phyloP scores from a whole-genome alignment of 2,113 vertebrate species.

The Struthidea cinerea region DNA sequence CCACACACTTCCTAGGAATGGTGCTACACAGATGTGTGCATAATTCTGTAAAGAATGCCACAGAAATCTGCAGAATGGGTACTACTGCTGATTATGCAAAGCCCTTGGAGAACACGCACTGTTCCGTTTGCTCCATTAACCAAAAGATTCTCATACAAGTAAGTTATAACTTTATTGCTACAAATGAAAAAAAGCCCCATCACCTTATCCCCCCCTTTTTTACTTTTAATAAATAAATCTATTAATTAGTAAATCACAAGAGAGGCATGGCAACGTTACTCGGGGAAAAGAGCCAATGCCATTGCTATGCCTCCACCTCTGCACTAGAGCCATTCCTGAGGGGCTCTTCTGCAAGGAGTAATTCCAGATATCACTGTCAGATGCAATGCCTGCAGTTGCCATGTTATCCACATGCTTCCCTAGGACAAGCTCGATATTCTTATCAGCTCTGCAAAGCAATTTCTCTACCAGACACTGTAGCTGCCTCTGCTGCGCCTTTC shows the following conservation, averaged over 20 bases:
- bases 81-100: neutral
- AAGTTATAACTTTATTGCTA: neutral
- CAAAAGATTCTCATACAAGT: neutral
- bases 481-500: neutral
- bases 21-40: neutral
- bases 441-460: neutral
- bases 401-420: neutral
- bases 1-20: neutral
- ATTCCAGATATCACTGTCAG: neutral
- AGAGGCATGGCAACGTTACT: neutral
- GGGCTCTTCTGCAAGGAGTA: neutral
- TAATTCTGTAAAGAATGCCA: neutral
- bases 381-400: neutral
- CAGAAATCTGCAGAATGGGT: neutral
- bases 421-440: neutral
- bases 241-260: neutral
- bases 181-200: neutral
- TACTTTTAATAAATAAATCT: neutral
- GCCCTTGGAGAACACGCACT: rapidly evolving
- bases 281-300: neutral
- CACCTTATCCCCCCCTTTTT: neutral
- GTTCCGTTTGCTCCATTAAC: neutral
- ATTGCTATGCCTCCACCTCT: neutral
- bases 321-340: neutral
- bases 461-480: conserved; percentile 8